Evolutionary conservation across 1,140 invertebrate genomes (phyloP).

Genomic region (Scaptomyza montana): DNA sequence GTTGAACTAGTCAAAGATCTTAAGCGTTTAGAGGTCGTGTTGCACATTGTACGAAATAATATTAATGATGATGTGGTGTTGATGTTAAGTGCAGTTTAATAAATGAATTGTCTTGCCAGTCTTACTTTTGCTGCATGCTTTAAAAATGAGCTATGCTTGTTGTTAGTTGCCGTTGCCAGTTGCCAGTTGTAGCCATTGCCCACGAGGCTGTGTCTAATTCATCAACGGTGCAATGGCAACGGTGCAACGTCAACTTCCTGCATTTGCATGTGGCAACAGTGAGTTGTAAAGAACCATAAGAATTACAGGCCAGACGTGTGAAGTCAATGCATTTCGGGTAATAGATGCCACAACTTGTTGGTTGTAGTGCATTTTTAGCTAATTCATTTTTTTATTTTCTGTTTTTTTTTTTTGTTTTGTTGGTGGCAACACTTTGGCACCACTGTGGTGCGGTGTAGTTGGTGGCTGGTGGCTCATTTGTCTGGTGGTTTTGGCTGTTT

Average conservation of each 20-base stretch:
- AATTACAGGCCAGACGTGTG: background rate
- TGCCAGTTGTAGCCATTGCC: slow-evolving; percentile 48
- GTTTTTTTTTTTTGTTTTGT: slow-evolving; percentile 13
- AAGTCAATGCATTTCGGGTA: slow-evolving; percentile 48
- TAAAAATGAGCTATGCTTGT: slow-evolving; percentile 47
- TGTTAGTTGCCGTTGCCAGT: slow-evolving; percentile 7
- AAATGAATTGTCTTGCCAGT: slow-evolving; percentile 77
- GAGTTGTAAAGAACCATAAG: background rate
- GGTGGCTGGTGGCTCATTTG: slow-evolving; percentile 60
- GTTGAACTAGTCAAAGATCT: slow-evolving; percentile 23
- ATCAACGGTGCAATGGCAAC: slow-evolving; percentile 46
- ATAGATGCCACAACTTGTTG: slow-evolving; percentile 44
- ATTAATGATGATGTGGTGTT: slow-evolving; percentile 82
- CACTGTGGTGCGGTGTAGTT: slow-evolving; percentile 44
- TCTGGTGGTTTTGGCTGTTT: slow-evolving; percentile 36
- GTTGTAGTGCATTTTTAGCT: slow-evolving; percentile 44
- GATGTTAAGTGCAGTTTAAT: slow-evolving; percentile 83
- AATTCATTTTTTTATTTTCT: slow-evolving; percentile 4
- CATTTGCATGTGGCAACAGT: slow-evolving; percentile 66
- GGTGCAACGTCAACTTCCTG: slow-evolving; percentile 53
- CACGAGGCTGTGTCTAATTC: slow-evolving; percentile 61
- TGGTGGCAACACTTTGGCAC: slow-evolving; percentile 8
- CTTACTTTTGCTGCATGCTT: slow-evolving; percentile 13
- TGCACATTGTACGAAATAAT: slow-evolving; percentile 32
- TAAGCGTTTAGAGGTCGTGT: slow-evolving; percentile 17